Conservation (phyloP, 1,140 invertebrate species). For the Caenorhabditis brenneri region DNA sequence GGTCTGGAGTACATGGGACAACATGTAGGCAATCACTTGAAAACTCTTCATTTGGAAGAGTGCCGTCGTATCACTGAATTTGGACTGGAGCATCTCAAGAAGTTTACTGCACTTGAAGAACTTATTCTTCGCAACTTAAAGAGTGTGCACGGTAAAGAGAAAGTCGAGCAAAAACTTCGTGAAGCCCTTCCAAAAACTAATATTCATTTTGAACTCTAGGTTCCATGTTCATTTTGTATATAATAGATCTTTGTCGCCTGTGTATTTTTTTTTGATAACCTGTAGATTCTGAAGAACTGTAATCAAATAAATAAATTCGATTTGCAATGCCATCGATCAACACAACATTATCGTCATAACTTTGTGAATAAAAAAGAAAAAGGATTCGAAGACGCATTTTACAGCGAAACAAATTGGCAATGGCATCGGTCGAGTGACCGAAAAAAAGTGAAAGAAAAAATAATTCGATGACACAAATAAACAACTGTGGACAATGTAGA, state of each 20-base stretch:
- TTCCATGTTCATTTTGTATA: background rate
- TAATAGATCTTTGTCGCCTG: background rate
- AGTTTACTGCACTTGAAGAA: conserved; percentile 57
- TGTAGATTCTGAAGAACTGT: background rate
- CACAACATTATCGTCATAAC: conserved; percentile 48
- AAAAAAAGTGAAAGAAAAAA: background rate
- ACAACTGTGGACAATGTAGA: background rate
- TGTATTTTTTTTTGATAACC: background rate
- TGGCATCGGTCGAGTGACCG: conserved; percentile 5
- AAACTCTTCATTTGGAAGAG: conserved; percentile 54
- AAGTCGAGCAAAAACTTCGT: conserved; percentile 50
- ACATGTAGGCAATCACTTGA: conserved; percentile 55
- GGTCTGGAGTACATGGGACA: conserved; percentile 60
- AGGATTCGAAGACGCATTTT: conserved; percentile 4
- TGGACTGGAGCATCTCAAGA: conserved; percentile 58
- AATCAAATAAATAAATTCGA: background rate
- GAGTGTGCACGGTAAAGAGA: conserved; percentile 58
- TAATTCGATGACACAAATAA: background rate
- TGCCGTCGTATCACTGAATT: conserved; percentile 64
- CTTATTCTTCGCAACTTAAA: conserved; percentile 56
- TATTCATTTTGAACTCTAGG: conserved; percentile 6
- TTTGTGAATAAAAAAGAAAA: conserved; percentile 52
- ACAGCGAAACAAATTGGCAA: background rate
- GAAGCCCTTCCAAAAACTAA: conserved; percentile 57
- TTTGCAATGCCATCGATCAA: background rate